Conservation (phyloP, 2,113 vertebrate genomes). For the Meriones unguiculatus region DNA sequence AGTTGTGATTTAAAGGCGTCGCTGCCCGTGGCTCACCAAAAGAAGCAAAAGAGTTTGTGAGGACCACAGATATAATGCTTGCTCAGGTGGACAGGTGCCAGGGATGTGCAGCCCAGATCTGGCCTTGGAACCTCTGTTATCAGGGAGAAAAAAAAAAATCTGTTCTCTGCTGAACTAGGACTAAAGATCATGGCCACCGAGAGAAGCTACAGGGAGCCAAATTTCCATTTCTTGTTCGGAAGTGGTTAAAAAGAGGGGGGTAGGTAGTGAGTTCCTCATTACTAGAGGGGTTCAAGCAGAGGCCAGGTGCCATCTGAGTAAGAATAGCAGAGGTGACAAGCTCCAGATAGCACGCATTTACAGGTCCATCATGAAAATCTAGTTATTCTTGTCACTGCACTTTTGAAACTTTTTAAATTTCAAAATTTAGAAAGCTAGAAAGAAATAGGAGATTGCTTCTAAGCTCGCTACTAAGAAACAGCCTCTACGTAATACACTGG, state of each 20-base stretch:
- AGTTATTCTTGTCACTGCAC: not conserved
- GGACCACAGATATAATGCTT: not conserved
- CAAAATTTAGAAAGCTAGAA: not conserved
- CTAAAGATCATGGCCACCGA: not conserved
- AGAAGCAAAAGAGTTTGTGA: not conserved
- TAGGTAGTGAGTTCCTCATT: constrained; percentile 21
- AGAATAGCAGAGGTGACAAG: not conserved
- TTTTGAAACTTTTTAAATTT: constrained; percentile 32
- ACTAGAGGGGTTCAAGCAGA: constrained; percentile 15
- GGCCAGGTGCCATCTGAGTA: constrained; percentile 4
- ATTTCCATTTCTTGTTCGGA: constrained; percentile 36
- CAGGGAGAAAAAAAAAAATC: not conserved
- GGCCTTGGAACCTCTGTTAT: not conserved
- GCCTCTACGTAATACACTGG: not conserved
- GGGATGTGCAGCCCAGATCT: not conserved
- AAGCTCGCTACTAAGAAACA: not conserved
- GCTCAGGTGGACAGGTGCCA: not conserved
- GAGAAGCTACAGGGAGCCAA: not conserved
- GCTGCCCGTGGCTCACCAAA: not conserved
- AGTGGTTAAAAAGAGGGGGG: not conserved
- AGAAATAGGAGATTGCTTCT: not conserved
- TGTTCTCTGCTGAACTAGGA: not conserved
- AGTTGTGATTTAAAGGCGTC: not conserved
- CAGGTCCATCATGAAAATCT: not conserved
- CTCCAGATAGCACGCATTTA: not conserved